These are phyloP conservation scores for Protosalanx chinensis DNA, from an alignment of 2,797 vertebrate genomes.

Conservation along the genomic window DNA sequence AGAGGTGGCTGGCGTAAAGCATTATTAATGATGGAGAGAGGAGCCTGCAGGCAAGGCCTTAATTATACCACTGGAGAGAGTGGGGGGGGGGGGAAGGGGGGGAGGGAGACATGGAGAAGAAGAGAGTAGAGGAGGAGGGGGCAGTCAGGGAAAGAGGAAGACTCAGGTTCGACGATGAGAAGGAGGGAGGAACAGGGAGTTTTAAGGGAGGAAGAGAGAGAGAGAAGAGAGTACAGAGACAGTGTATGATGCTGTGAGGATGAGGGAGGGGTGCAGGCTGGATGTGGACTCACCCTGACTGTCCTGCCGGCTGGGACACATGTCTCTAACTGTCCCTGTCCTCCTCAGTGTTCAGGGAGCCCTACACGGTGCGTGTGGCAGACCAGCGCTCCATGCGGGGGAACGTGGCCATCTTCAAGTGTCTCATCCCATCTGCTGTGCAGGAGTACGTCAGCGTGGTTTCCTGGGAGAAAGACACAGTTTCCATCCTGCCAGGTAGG, in stretches of 20 bases:
- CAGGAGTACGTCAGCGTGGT: constrained; percentile 98
- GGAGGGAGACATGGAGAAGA: background rate
- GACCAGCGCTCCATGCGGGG: constrained; percentile 99
- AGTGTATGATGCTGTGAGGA: too few species aligned
- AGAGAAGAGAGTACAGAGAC: too few species aligned
- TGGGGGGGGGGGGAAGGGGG: constrained; percentile 55
- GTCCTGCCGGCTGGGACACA: too few species aligned
- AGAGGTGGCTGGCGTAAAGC: constrained; percentile 70
- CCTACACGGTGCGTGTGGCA: constrained; percentile 98
- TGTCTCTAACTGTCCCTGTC: too few species aligned
- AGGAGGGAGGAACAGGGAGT: too few species aligned
- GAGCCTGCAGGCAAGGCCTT: constrained; percentile 74
- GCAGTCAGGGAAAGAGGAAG: too few species aligned
- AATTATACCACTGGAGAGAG: constrained; percentile 75
- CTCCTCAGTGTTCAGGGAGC: constrained; percentile 93
- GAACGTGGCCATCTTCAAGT: constrained; percentile 98
- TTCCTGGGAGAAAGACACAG: constrained; percentile 99
- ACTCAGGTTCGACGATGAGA: too few species aligned
- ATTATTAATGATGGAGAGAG: constrained; percentile 77
- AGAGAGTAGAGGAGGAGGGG: too few species aligned
- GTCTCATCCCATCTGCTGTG: constrained; percentile 98
- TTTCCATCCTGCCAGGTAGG: constrained; percentile 95
- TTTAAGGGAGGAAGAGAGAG: too few species aligned
- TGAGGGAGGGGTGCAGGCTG: too few species aligned
- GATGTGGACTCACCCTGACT: too few species aligned